Conservation (phyloP, 2,113 vertebrate species). For the Lagopus leucura region DNA sequence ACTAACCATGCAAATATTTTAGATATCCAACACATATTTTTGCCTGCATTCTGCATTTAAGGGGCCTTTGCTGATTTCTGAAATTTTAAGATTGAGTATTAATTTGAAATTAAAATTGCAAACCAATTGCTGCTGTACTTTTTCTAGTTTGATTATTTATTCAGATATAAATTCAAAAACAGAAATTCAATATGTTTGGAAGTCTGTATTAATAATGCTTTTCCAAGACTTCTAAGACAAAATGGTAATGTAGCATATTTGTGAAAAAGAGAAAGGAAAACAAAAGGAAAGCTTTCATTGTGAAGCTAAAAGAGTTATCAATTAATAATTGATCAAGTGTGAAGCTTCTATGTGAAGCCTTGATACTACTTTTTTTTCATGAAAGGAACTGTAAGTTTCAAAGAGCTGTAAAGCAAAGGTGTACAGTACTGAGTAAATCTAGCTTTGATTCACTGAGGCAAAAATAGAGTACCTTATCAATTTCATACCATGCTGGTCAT, state of each 20-base stretch:
- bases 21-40: background rate
- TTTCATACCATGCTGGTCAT: background rate
- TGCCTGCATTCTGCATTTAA: background rate
- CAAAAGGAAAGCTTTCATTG: background rate
- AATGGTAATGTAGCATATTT: background rate
- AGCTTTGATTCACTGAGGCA: background rate
- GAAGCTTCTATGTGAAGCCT: background rate
- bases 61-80: background rate
- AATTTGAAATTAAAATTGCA: background rate
- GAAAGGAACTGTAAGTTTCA: background rate
- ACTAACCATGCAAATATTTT: background rate
- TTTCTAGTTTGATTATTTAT: background rate
- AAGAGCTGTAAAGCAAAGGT: background rate
- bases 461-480: background rate
- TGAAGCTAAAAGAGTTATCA: fast-evolving
- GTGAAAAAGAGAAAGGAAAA: too few species aligned
- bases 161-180: background rate
- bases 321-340: background rate
- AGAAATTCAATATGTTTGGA: background rate
- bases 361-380: background rate
- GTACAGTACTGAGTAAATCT: background rate
- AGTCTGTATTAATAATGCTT: background rate
- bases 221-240: background rate
- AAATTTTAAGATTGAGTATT: background rate
- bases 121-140: background rate